Evolutionary conservation across 92 coral and sea anemone genomes (phyloP).

Genomic region (Montipora capitata): DNA sequence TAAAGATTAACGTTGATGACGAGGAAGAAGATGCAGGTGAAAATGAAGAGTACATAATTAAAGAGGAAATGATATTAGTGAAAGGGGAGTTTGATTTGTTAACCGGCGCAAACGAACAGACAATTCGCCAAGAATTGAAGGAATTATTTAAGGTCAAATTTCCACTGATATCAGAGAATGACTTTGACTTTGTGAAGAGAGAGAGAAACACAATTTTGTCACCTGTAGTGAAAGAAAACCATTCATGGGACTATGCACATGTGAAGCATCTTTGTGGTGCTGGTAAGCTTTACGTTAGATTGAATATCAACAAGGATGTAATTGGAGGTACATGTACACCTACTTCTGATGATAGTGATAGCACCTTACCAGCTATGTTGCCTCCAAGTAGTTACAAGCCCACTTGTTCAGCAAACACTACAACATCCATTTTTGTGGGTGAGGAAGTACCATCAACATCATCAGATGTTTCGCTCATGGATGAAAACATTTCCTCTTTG

Average conservation of each 20-base stretch:
- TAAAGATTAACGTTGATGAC: constrained; percentile 14
- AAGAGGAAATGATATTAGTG: too few species aligned
- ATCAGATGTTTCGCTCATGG: background rate
- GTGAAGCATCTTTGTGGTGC: too few species aligned
- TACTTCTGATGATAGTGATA: too few species aligned
- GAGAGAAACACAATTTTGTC: background rate
- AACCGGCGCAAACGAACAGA: too few species aligned
- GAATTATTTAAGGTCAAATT: too few species aligned
- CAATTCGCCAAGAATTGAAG: too few species aligned
- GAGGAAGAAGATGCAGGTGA: background rate
- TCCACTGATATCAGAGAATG: background rate
- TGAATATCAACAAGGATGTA: too few species aligned
- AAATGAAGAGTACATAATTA: background rate
- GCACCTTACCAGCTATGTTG: constrained; percentile 16
- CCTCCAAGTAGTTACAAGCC: background rate
- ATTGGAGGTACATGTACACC: too few species aligned
- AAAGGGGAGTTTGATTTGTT: too few species aligned
- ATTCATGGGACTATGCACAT: too few species aligned
- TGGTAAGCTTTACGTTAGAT: too few species aligned
- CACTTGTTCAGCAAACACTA: background rate
- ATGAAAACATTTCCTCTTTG: constrained; percentile 35
- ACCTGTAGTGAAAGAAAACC: too few species aligned
- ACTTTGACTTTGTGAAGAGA: background rate
- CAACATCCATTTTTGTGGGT: background rate
- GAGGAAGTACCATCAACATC: constrained; percentile 29